Conservation (phyloP, 2,113 vertebrate species). For the Panthera tigris region DNA sequence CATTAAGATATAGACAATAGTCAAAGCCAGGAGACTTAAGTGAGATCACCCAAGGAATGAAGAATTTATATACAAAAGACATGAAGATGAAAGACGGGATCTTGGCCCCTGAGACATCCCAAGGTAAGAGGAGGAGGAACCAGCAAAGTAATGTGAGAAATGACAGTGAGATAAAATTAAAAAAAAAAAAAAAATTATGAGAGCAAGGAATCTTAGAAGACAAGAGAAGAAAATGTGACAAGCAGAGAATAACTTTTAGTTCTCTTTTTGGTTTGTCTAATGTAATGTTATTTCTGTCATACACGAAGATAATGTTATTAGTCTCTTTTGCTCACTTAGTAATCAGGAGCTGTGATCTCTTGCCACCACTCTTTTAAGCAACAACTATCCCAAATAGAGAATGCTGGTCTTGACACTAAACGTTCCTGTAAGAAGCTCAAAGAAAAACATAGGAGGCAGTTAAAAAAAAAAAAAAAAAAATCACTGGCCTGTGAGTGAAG, state of each 20-base stretch:
- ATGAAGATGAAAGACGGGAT: background rate
- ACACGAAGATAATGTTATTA: background rate
- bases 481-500: background rate
- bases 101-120: background rate
- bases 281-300: background rate
- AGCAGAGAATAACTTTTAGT: background rate
- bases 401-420: background rate
- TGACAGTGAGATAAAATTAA: background rate
- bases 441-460: background rate
- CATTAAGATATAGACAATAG: background rate
- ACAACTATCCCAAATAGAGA: background rate
- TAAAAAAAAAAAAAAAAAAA: background rate
- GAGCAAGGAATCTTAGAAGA: background rate
- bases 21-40: background rate
- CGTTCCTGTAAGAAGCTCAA: background rate
- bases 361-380: background rate
- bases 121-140: background rate
- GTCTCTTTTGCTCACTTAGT: background rate
- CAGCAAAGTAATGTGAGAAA: background rate
- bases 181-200: background rate
- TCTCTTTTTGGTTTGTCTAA: background rate
- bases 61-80: background rate
- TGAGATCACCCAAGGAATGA: background rate
- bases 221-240: background rate
- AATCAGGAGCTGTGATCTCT: background rate